Percentiles rank a stretch among this genome's conserved stretches.
These are phyloP conservation scores for Oophaga pumilio DNA, from an alignment of 2,113 vertebrate genomes.

Conservation along the genomic window DNA sequence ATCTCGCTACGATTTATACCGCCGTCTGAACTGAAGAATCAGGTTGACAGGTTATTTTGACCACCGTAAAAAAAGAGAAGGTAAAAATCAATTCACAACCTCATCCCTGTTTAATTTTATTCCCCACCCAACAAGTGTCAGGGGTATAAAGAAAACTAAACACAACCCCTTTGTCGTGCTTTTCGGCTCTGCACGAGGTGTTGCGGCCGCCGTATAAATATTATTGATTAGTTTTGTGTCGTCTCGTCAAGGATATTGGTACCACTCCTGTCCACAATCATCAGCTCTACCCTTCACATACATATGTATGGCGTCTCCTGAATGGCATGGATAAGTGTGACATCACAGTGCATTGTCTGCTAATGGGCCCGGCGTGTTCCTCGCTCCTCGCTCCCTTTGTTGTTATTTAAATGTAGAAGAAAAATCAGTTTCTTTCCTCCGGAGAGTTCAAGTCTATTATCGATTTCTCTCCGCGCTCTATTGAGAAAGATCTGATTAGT, in stretches of 20 bases:
- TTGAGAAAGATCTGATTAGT: conserved; percentile 11
- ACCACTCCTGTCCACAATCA: neutral
- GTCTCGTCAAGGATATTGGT: neutral
- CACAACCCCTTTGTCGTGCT: too few relatives aligned
- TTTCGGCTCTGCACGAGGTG: too few relatives aligned
- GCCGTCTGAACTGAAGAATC: too few relatives aligned
- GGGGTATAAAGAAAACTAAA: too few relatives aligned
- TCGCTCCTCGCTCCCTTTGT: neutral
- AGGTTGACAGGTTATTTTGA: too few relatives aligned
- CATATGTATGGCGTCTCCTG: neutral
- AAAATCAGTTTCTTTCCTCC: neutral
- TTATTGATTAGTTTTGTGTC: too few relatives aligned
- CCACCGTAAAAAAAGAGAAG: too few relatives aligned
- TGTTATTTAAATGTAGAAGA: conserved; percentile 11
- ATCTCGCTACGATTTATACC: too few relatives aligned
- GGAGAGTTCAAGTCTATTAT: conserved; percentile 14
- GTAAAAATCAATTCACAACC: too few relatives aligned
- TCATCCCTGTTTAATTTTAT: too few relatives aligned
- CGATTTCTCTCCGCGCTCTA: neutral
- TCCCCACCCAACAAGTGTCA: too few relatives aligned
- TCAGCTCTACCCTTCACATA: neutral
- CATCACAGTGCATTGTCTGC: neutral
- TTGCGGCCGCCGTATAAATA: too few relatives aligned
- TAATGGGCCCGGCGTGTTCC: neutral
- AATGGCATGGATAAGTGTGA: neutral